Base-by-base conservation (phyloP, 2,113 vertebrate genomes). In the Silurus meridionalis region DNA sequence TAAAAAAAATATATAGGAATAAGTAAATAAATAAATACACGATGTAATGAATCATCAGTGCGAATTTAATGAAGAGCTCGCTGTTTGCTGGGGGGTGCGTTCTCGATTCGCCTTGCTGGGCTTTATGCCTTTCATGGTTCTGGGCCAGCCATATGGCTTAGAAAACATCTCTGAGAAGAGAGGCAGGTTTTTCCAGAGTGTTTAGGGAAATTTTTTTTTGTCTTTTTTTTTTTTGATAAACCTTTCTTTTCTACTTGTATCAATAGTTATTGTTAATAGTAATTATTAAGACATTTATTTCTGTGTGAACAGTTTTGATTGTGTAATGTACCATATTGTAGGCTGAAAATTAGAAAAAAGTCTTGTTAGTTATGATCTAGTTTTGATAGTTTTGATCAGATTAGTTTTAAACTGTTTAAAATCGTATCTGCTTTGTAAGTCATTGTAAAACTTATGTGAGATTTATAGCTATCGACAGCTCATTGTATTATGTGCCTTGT, bases 121-220 rank as follows among this genome's bases (percentile, higher is more conserved):
- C 63, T 87, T 83, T 85, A 72, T 83, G 61, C 80, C 69, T 87
- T 89, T 85, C 86, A 87, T 87, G 72, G 77, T 87, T 87, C 37
- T 83, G 85, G 63, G 11, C 79, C 60, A 85, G 83, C 80, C 88
- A 85, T 89, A 87, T 89, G 88, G 88, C 79, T 87, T 83, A 85
- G 80, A 63, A 87, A 75, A 83, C 25, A 72, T 87, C 84, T 87
- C 79, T 85, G 60, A 89, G 69, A 74, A 79, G 72, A n/a, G 25
- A 71, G 52, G 74, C 60, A 71, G 50, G 37, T 79, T 87, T 84
- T 87, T 72, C 28, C n/a, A 15, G 78, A 64, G 77, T 85, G 61
- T 85, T 84, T 71, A 87, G 84, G 69, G 53, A 89, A 85, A 89
- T 89, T 19, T 77, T 71, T 11, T 21, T 2, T 55, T 64, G 23